A percentile compares a stretch with the other conserved stretches of the same genome.
Conservation (phyloP, 2,888 invertebrate genomes). For the Campoplex nolae region DNA sequence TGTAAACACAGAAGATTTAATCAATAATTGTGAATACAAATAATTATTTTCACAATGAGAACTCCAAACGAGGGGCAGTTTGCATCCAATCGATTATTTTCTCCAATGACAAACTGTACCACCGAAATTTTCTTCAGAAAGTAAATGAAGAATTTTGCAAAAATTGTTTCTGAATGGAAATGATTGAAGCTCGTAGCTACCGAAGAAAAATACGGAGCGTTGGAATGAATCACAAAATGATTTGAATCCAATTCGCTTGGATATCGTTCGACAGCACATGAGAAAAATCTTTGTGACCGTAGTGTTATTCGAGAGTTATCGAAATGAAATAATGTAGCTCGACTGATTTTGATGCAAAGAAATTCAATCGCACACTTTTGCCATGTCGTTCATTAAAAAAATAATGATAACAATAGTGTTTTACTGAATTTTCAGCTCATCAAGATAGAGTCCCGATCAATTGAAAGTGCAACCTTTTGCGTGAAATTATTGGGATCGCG, state of each 20-base stretch:
- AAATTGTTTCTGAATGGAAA: neutral
- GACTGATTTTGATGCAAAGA: neutral
- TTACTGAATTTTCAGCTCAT: constrained; percentile 12
- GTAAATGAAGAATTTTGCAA: neutral
- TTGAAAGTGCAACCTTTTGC: constrained; percentile 21
- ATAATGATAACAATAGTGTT: constrained; percentile 9
- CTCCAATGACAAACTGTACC: neutral
- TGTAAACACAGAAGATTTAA: no score
- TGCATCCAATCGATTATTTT: no score
- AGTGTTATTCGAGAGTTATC: neutral
- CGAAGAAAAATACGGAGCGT: neutral
- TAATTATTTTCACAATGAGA: neutral
- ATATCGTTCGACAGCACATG: neutral
- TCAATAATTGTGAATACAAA: no score
- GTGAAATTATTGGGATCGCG: constrained; percentile 16
- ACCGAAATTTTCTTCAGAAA: neutral
- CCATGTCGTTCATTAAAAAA: constrained; percentile 4
- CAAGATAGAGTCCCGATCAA: constrained; percentile 24
- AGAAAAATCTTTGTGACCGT: neutral
- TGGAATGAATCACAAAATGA: neutral
- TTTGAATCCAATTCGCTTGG: neutral
- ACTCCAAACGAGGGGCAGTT: no score
- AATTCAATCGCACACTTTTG: constrained; percentile 35
- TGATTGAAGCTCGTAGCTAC: neutral
- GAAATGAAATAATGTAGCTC: neutral